phyloP scores from a whole-genome alignment of 2,888 invertebrate genomes.

The Busseola fusca region DNA sequence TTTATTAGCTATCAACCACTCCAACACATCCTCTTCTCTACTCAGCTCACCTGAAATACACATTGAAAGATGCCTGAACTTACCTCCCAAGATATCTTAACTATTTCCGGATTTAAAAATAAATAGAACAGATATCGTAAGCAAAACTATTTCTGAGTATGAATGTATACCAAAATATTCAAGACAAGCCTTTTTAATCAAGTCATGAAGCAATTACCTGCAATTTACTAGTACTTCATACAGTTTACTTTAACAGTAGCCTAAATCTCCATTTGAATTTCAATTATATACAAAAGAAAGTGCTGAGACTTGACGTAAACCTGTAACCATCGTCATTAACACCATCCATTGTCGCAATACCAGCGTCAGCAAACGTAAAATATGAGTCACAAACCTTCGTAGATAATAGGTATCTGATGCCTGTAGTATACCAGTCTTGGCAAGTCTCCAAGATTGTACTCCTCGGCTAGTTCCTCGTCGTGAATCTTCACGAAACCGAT shows the following conservation, averaged over 20 bases:
- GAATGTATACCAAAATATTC: slow-evolving; percentile 18
- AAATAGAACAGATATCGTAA: slow-evolving; percentile 40
- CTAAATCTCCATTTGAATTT: slow-evolving; percentile 53
- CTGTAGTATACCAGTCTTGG: slow-evolving; percentile 97
- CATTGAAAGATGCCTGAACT: slow-evolving; percentile 7
- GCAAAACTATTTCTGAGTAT: slow-evolving; percentile 38
- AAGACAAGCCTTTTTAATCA: slow-evolving; percentile 25
- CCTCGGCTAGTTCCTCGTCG: slow-evolving; percentile 96
- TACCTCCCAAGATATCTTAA: slow-evolving; percentile 3
- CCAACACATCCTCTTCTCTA: slow-evolving; percentile 96
- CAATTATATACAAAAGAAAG: slow-evolving; percentile 58
- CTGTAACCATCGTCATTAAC: slow-evolving; percentile 63
- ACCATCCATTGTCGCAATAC: slow-evolving; percentile 69
- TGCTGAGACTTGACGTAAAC: slow-evolving; percentile 61
- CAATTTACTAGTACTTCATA: slow-evolving; percentile 40
- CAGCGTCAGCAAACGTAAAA: slow-evolving; percentile 73
- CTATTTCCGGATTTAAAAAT: slow-evolving; percentile 29
- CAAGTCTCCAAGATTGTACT: slow-evolving; percentile 96
- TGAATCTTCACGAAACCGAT: slow-evolving; percentile 98
- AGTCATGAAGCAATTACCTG: slow-evolving; percentile 34
- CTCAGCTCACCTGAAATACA: slow-evolving; percentile 92
- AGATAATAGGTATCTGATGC: slow-evolving; percentile 97
- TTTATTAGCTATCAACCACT: slow-evolving; percentile 97
- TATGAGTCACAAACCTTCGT: slow-evolving; percentile 92
- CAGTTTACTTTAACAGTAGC: slow-evolving; percentile 52